Evolutionary conservation across 2,888 invertebrate genomes (phyloP).

Genomic region (Lamproptera curius): DNA sequence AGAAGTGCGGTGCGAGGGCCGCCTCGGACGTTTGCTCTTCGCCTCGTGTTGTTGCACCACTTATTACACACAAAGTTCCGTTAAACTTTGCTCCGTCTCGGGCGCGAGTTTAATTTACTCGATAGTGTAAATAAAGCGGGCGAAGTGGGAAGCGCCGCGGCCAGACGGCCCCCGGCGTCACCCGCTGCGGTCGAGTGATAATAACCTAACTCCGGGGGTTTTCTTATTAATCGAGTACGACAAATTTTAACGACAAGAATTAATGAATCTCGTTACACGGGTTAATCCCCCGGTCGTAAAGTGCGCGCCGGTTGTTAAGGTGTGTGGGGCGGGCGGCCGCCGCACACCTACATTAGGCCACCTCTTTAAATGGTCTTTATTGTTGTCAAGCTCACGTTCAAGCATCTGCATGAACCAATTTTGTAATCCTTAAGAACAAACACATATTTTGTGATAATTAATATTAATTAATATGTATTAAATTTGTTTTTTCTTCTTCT

Average conservation of each 20-base stretch:
- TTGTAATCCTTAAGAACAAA: too few species aligned
- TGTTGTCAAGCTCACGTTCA: too few species aligned
- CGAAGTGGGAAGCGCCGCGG: conserved; percentile 72
- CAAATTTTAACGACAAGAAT: conserved; percentile 80
- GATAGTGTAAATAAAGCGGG: conserved; percentile 79
- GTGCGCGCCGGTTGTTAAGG: conserved; percentile 69
- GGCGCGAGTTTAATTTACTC: conserved; percentile 78
- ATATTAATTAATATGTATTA: too few species aligned
- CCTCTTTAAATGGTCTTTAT: conserved; percentile 1
- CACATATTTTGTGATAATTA: too few species aligned
- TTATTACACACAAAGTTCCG: conserved; percentile 79
- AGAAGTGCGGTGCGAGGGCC: conserved; percentile 72
- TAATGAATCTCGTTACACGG: conserved; percentile 80
- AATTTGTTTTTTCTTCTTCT: too few species aligned
- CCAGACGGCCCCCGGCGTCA: conserved; percentile 45
- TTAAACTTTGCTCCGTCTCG: conserved; percentile 75
- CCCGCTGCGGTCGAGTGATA: conserved; percentile 70
- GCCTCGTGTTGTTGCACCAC: conserved; percentile 78
- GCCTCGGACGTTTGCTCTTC: conserved; percentile 78
- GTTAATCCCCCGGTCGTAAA: conserved; percentile 78
- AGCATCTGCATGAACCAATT: too few species aligned
- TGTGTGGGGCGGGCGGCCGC: conserved; percentile 47
- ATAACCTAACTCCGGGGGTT: conserved; percentile 71
- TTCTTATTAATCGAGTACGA: conserved; percentile 80
- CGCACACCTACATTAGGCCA: conserved; percentile 16